These are phyloP conservation scores for Ptychodera flava DNA, from an alignment of 35 echinoderm and acorn worm species.

Conservation along the genomic window DNA sequence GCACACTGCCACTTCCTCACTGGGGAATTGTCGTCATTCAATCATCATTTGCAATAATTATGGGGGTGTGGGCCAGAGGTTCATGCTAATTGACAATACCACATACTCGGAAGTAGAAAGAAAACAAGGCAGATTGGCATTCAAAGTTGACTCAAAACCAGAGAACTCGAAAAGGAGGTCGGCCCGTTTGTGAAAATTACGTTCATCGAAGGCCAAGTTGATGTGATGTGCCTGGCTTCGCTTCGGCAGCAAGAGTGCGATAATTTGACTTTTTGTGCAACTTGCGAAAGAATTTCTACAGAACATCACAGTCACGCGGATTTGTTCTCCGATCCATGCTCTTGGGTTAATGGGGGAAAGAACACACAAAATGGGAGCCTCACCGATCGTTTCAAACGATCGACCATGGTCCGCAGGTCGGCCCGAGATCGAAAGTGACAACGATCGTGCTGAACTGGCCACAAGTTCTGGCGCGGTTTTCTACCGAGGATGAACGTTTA, in stretches of 20 bases:
- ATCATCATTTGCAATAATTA: background rate
- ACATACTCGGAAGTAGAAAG: background rate
- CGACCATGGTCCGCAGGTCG: background rate
- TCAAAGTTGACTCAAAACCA: background rate
- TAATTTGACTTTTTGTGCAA: too few relatives aligned
- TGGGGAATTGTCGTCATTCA: background rate
- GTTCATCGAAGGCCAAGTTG: background rate
- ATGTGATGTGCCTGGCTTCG: too few relatives aligned
- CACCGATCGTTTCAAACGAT: too few relatives aligned
- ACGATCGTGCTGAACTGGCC: background rate
- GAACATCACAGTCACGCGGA: too few relatives aligned
- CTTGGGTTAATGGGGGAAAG: too few relatives aligned
- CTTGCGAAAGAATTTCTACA: too few relatives aligned
- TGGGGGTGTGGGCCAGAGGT: background rate
- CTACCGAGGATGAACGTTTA: background rate
- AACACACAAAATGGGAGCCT: too few relatives aligned
- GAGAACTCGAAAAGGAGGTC: background rate
- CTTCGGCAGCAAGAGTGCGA: too few relatives aligned
- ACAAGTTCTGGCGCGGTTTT: background rate
- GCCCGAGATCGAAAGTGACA: background rate
- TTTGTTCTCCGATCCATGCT: too few relatives aligned
- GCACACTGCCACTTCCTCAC: background rate
- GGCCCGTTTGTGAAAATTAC: background rate
- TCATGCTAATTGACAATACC: background rate
- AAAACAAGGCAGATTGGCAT: background rate